A percentile compares a stretch with the other conserved stretches of the same genome.
phyloP scores from a whole-genome alignment of 2,113 vertebrate species.

The Vanacampus margaritifer region DNA sequence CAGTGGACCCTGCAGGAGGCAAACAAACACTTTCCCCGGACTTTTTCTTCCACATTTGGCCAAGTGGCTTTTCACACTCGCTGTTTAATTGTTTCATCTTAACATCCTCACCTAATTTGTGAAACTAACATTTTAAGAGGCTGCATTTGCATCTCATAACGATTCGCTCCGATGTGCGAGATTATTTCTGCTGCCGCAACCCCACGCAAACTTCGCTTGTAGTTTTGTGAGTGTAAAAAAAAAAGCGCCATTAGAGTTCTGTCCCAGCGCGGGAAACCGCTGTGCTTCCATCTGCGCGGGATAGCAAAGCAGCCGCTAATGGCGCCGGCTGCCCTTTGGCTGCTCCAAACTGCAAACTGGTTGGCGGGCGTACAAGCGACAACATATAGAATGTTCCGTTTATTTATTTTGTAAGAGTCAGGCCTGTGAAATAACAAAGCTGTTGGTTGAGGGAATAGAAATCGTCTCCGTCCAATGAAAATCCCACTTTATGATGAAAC shows the following conservation, averaged over 20 bases:
- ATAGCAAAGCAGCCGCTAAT: slow-evolving; percentile 25
- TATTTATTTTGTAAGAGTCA: slow-evolving; percentile 12
- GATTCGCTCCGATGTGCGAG: background rate
- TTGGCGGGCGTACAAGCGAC: slow-evolving; percentile 10
- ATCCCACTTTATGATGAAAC: background rate
- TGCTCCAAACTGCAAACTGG: slow-evolving; percentile 3
- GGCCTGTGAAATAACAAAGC: background rate
- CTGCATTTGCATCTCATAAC: slow-evolving; percentile 1
- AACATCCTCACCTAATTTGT: slow-evolving; percentile 34
- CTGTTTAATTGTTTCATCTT: slow-evolving; percentile 30
- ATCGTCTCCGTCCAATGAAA: background rate
- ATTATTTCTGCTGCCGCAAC: slow-evolving; percentile 27
- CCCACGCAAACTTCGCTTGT: slow-evolving; percentile 14
- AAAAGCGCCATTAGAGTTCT: slow-evolving; percentile 27
- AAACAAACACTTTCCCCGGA: slow-evolving; percentile 12
- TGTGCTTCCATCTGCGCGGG: background rate
- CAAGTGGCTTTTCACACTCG: background rate
- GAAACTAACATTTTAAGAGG: slow-evolving; percentile 35
- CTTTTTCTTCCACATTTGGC: slow-evolving; percentile 13
- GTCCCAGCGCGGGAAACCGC: background rate
- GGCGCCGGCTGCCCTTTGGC: slow-evolving; percentile 18
- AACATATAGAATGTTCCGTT: slow-evolving; percentile 3
- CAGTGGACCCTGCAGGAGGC: background rate
- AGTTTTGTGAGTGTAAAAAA: slow-evolving; percentile 9
- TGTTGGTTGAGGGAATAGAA: background rate